These are phyloP conservation scores for Pterocles burchelli DNA, from an alignment of 2,113 vertebrate species.

Conservation along the genomic window DNA sequence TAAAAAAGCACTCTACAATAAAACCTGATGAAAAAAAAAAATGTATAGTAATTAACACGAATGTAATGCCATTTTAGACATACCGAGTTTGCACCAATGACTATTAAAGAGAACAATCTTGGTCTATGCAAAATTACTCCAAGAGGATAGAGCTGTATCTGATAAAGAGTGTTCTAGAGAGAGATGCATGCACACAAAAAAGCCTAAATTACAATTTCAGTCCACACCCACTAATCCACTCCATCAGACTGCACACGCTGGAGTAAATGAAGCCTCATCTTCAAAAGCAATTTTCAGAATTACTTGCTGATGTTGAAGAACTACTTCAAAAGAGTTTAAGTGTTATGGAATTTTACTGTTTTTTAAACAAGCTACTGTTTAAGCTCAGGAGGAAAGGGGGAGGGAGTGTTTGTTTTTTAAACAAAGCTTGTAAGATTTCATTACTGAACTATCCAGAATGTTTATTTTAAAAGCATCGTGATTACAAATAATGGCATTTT, in stretches of 20 bases:
- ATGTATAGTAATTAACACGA: background rate
- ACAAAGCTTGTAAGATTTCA: constrained; percentile 56
- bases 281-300: constrained; percentile 69
- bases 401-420: constrained; percentile 55
- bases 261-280: constrained; percentile 55
- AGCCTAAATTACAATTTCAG: constrained; percentile 2
- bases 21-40: background rate
- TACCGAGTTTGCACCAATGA: background rate
- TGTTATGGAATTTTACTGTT: constrained; percentile 60
- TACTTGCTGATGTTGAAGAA: constrained; percentile 64
- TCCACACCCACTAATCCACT: constrained; percentile 49
- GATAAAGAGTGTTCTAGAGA: background rate
- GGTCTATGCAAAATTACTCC: background rate
- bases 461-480: constrained; percentile 41
- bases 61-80: background rate
- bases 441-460: constrained; percentile 17
- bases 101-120: background rate
- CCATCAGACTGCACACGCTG: constrained; percentile 57
- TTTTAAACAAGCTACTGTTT: constrained; percentile 62
- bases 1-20: background rate
- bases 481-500: constrained; percentile 39
- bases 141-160: background rate
- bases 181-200: background rate
- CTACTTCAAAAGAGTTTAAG: constrained; percentile 68
- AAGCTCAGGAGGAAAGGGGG: constrained; percentile 37